These are phyloP conservation scores for Heterodera carotae DNA, from an alignment of 1,140 invertebrate genomes.

Conservation along the genomic window DNA sequence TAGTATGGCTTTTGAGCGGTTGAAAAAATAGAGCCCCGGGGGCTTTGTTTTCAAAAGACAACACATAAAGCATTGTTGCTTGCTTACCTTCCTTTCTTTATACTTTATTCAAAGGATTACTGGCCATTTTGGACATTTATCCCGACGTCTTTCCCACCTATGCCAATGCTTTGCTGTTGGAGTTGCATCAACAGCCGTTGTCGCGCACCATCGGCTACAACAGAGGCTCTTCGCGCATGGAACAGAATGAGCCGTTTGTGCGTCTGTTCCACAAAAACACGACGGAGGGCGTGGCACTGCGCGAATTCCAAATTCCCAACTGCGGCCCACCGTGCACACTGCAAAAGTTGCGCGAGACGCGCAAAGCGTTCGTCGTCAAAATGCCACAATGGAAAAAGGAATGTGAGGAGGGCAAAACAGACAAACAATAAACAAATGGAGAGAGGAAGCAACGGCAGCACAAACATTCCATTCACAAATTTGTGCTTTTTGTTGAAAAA, in stretches of 20 bases:
- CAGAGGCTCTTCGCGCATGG: neutral
- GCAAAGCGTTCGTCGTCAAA: neutral
- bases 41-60: too few relatives aligned
- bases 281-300: neutral
- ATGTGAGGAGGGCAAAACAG: neutral
- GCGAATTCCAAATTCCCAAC: constrained; percentile 15
- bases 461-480: too few relatives aligned
- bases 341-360: constrained; percentile 11
- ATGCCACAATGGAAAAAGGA: neutral
- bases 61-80: too few relatives aligned
- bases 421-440: neutral
- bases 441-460: neutral
- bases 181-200: constrained; percentile 5
- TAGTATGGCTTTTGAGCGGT: too few relatives aligned
- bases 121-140: neutral
- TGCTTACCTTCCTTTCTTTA: too few relatives aligned
- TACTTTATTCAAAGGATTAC: neutral
- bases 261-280: constrained; percentile 19
- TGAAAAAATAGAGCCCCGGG: too few relatives aligned
- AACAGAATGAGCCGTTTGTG: neutral
- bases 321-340: constrained; percentile 4
- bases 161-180: constrained; percentile 13
- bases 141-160: constrained; percentile 10
- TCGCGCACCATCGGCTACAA: too few relatives aligned
- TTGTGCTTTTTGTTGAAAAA: too few relatives aligned